These are phyloP conservation scores for Vireo griseus DNA, from an alignment of 2,797 vertebrate genomes.

Conservation along the genomic window DNA sequence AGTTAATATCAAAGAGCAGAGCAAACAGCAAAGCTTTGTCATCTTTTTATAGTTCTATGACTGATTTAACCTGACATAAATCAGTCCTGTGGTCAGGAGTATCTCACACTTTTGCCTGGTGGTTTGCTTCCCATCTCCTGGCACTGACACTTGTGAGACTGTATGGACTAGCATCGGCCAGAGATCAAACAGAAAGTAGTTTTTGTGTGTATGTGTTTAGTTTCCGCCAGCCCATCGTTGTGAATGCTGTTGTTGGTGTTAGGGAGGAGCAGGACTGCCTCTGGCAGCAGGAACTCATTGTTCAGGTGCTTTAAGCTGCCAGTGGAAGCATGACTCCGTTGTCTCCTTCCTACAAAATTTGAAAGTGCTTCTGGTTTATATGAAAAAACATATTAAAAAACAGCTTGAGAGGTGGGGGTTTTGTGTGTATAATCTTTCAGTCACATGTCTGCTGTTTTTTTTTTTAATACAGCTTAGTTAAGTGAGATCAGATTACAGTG, in stretches of 20 bases:
- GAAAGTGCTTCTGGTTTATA: neutral
- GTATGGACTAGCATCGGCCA: neutral
- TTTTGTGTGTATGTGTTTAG: neutral
- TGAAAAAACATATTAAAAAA: neutral
- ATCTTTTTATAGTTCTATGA: neutral
- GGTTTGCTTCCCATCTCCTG: neutral
- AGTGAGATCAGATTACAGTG: neutral
- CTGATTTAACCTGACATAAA: neutral
- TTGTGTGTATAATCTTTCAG: neutral
- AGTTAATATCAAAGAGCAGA: neutral
- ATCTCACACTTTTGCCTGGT: neutral
- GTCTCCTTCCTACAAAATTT: neutral
- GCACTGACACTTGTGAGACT: neutral
- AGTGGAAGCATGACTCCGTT: fast-evolving
- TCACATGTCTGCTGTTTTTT: neutral
- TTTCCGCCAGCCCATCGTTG: neutral
- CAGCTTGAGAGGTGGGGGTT: neutral
- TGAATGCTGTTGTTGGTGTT: neutral
- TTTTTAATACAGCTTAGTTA: neutral
- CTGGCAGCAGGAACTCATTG: neutral
- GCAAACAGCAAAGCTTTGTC: neutral
- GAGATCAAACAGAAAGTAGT: neutral
- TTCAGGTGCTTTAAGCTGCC: neutral
- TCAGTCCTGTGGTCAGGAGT: neutral
- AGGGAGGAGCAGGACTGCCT: neutral